These are phyloP conservation scores for Hyalella azteca DNA, from an alignment of 2,888 invertebrate species.

Conservation along the genomic window DNA sequence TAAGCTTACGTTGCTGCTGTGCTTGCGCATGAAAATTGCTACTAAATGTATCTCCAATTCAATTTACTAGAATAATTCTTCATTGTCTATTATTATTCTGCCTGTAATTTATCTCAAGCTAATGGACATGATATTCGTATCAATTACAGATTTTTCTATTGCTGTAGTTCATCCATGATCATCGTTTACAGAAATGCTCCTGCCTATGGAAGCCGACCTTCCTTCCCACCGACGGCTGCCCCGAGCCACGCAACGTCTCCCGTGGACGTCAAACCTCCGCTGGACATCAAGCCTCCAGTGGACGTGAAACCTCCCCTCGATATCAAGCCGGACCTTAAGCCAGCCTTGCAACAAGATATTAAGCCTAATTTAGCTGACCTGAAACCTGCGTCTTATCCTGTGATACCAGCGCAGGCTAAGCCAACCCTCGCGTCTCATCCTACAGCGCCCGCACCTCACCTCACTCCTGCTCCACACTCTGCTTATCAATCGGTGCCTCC, in stretches of 20 bases:
- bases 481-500: not conserved
- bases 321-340: conserved; percentile 27
- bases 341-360: conserved; percentile 1
- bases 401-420: not conserved
- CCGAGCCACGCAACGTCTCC: not conserved
- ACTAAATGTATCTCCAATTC: too few relatives aligned
- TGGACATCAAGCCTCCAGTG: not conserved
- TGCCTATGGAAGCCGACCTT: not conserved
- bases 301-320: conserved; percentile 12
- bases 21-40: too few relatives aligned
- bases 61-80: too few relatives aligned
- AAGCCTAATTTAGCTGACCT: conserved; percentile 28
- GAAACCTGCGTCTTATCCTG: conserved; percentile 27
- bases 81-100: too few relatives aligned
- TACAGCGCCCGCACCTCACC: not conserved
- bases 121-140: too few relatives aligned
- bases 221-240: not conserved
- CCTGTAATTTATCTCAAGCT: too few relatives aligned
- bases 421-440: not conserved
- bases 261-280: conserved; percentile 4
- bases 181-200: conserved; percentile 22
- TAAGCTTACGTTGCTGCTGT: not conserved
- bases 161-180: too few relatives aligned
- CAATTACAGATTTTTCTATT: too few relatives aligned
- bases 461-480: conserved; percentile 10